Percentiles rank a stretch among this genome's conserved stretches.
Conservation (phyloP, 2,888 invertebrate species). For the Magallana nippona region DNA sequence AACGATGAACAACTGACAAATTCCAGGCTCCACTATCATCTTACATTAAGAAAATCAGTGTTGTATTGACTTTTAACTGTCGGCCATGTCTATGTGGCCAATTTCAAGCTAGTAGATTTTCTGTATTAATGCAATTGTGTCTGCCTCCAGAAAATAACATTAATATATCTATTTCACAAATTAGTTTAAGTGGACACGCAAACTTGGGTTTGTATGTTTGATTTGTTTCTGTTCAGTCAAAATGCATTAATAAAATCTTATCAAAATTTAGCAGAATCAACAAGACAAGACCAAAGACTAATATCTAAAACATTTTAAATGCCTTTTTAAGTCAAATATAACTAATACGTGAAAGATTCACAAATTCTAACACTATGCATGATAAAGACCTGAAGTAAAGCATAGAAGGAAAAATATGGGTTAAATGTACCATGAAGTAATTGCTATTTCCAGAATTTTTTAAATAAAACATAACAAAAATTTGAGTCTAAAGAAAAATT, state of each 20-base stretch:
- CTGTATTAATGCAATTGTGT: background rate
- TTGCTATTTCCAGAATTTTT: no score
- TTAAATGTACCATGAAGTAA: no score
- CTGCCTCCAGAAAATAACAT: background rate
- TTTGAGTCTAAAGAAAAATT: no score
- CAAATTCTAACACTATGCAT: no score
- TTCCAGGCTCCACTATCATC: background rate
- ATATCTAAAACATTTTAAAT: no score
- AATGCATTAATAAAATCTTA: background rate
- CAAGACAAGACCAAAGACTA: no score
- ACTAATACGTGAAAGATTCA: no score
- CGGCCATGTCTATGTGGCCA: conserved; percentile 4
- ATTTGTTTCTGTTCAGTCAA: background rate
- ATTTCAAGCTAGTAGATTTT: background rate
- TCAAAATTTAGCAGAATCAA: background rate
- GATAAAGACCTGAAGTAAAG: no score
- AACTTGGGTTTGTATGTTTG: background rate
- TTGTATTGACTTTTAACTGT: conserved; percentile 7
- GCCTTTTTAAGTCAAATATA: no score
- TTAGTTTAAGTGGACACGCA: background rate
- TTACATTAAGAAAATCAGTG: conserved; percentile 2
- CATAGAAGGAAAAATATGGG: no score
- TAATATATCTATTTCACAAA: conserved; percentile 31
- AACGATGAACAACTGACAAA: conserved; percentile 16
- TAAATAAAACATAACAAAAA: no score